phyloP scores from a whole-genome alignment of 2,797 vertebrate species.

The Mionectes olivaceus region DNA sequence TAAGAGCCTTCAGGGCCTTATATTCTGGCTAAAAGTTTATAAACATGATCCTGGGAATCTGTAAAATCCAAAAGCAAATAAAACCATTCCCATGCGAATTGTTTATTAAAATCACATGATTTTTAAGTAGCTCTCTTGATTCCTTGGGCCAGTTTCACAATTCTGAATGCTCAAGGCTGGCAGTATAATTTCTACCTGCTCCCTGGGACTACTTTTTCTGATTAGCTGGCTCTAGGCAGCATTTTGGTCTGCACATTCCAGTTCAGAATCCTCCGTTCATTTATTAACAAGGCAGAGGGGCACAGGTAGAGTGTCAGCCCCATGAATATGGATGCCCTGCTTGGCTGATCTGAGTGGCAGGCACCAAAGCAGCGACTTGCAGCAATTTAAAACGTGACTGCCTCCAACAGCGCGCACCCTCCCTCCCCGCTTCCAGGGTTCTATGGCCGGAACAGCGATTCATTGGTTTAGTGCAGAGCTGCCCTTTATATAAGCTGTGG shows the following conservation, averaged over 20 bases:
- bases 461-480: neutral
- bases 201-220: neutral
- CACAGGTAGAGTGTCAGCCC: conserved; percentile 12
- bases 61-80: conserved; percentile 28
- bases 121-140: conserved; percentile 15
- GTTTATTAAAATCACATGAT: conserved; percentile 38
- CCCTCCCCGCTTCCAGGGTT: neutral
- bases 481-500: neutral
- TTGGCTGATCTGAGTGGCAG: neutral
- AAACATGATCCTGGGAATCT: conserved; percentile 45
- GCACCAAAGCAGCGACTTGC: neutral
- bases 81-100: conserved; percentile 3
- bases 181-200: neutral
- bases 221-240: neutral
- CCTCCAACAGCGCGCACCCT: neutral
- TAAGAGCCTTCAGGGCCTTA: neutral
- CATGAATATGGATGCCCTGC: neutral
- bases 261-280: neutral
- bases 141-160: neutral
- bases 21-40: conserved; percentile 47
- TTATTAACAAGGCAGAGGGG: conserved; percentile 24
- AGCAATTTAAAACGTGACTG: neutral
- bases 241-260: neutral
- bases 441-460: neutral
- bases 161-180: neutral